Conservation (phyloP, 2,113 vertebrate species). For the Sylvia atricapilla region DNA sequence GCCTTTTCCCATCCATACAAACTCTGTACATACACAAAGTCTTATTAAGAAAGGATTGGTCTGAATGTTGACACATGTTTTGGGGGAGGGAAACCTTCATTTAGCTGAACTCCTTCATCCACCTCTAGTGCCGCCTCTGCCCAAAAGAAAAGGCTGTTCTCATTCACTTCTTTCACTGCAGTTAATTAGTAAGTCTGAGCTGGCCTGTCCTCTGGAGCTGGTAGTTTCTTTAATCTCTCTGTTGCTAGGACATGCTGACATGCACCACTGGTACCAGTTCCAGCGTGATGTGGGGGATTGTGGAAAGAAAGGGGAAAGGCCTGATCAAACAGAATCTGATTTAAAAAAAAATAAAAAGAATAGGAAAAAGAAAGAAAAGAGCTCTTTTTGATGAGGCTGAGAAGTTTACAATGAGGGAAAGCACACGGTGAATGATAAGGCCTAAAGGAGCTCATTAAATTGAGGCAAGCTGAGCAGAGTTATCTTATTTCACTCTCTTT, state of each 20-base stretch:
- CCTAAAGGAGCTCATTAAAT: constrained; percentile 48
- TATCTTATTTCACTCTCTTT: constrained; percentile 32
- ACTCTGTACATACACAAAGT: background rate
- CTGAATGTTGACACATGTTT: constrained; percentile 15
- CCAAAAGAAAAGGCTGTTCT: constrained; percentile 4
- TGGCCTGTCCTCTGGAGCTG: background rate
- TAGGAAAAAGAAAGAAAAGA: background rate
- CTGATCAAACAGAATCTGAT: constrained; percentile 48
- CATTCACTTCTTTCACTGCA: constrained; percentile 50
- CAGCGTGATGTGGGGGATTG: constrained; percentile 33
- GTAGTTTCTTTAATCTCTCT: constrained; percentile 38
- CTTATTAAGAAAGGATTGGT: background rate
- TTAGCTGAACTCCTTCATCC: constrained; percentile 16
- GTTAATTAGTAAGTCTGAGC: constrained; percentile 58
- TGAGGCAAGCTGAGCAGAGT: constrained; percentile 39
- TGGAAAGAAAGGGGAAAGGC: constrained; percentile 39
- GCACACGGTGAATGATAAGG: constrained; percentile 28
- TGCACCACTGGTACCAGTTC: constrained; percentile 44
- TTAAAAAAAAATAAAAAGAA: background rate
- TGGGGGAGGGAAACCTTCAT: constrained; percentile 20
- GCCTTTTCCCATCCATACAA: background rate
- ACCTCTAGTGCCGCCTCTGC: constrained; percentile 1
- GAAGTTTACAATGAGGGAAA: constrained; percentile 46
- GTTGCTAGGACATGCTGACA: constrained; percentile 57
- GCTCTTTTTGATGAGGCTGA: constrained; percentile 47